Percentiles rank a stretch among this genome's conserved stretches.
These are phyloP conservation scores for Nautilus pompilius DNA, from an alignment of 1,140 invertebrate species.

Conservation along the genomic window DNA sequence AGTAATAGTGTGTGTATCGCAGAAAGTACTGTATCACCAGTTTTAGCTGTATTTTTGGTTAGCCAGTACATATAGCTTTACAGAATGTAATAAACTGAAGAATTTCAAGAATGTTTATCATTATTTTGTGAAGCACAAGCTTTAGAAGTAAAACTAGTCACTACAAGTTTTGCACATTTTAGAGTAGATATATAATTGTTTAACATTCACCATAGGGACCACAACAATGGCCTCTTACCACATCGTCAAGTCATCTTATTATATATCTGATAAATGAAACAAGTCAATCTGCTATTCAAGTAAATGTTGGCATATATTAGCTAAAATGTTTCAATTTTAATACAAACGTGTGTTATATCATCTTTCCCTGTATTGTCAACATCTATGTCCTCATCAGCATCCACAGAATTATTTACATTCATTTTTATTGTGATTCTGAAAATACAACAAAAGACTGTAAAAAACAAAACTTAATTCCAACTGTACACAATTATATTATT, in stretches of 20 bases:
- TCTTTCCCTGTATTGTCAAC: slow-evolving; percentile 1
- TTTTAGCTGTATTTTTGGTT: too few relatives aligned
- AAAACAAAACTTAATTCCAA: too few relatives aligned
- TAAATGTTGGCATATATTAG: too few relatives aligned
- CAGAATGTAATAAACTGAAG: too few relatives aligned
- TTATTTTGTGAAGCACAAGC: too few relatives aligned
- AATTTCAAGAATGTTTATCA: too few relatives aligned
- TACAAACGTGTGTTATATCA: slow-evolving; percentile 13
- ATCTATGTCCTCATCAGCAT: slow-evolving; percentile 11
- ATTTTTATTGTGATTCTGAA: slow-evolving; percentile 24
- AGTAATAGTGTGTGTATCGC: background rate
- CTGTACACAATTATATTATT: too few relatives aligned
- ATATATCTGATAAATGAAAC: background rate
- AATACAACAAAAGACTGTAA: background rate
- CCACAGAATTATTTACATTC: slow-evolving; percentile 23
- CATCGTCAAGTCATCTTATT: background rate
- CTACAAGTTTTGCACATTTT: background rate
- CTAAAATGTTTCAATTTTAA: background rate
- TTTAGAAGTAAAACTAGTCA: too few relatives aligned
- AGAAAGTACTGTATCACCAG: background rate
- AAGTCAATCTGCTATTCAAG: too few relatives aligned
- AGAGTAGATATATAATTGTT: background rate
- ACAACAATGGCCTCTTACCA: background rate
- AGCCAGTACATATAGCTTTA: too few relatives aligned
- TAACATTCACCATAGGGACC: background rate